Base-by-base conservation (phyloP, 2,797 vertebrate genomes). In the Odontamblyopus rebecca region DNA sequence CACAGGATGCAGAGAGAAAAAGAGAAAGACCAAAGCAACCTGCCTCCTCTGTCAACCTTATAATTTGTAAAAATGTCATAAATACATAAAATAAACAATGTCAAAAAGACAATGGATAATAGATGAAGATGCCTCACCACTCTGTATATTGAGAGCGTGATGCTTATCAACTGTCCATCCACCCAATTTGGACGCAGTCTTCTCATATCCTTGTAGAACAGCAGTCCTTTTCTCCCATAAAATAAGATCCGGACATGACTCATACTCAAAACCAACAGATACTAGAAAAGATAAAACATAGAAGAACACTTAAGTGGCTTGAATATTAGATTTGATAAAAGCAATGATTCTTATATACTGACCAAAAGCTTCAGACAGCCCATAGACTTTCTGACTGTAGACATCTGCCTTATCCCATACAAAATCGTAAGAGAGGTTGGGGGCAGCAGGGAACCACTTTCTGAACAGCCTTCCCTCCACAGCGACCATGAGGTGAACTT, bases 401-500 rank as follows among this genome's bases (percentile, higher is more conserved):
- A 99, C 97, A 0, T 99, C 98, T 0, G 97, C 95, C 88, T 99
- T 99, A 91, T 99, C 98, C 98, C 98, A 99, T 78, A 98, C 90
- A 80, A 99, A 99, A 81, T 97, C 95, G 70, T 99, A 98, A 0
- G 93, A 93, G 5, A 99, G 93, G 89, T 97, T 96, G 0, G 97
- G 97, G 1, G 95, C 92, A 0, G 98, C 96, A 0, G 98, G 95
- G 82, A 99, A 99, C 97, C 97, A 98, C 84, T 97, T 99, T 71
- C 97, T 92, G 92, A 97, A 98, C 65, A 99, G 95, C 51, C 97
- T 92, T n/a, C 98, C 98, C 77, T 99, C 98, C 0, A 99, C 98
- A 0, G 98, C 97, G 71, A 99, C 97, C 95, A 97, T 96, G 70
- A 99, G 96, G 86, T 99, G 98, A 68, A 99, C 97, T 90, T 99